Evolutionary conservation across 2,797 vertebrate species (phyloP).

Genomic region (Thalassophryne amazonica): DNA sequence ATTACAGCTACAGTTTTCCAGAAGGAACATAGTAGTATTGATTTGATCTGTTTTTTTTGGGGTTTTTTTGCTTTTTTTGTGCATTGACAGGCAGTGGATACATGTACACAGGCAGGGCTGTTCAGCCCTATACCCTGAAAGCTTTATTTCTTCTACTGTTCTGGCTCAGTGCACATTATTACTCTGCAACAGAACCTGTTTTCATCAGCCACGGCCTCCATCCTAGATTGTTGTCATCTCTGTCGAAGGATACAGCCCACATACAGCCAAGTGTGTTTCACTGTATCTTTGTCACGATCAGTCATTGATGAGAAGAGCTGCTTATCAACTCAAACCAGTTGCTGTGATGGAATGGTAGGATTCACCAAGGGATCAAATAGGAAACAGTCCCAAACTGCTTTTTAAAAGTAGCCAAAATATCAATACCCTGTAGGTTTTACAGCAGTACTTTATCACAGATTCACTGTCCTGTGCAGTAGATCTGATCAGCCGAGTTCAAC

Average conservation of each 20-base stretch:
- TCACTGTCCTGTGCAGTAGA: constrained; percentile 6
- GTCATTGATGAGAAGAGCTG: constrained; percentile 32
- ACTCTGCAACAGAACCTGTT: constrained; percentile 45
- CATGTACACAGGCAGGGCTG: constrained; percentile 17
- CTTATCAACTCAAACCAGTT: constrained; percentile 17
- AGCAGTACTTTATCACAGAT: not conserved
- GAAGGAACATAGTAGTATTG: too few species aligned
- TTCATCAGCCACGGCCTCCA: constrained; percentile 53
- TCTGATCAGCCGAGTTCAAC: constrained; percentile 43
- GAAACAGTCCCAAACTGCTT: not conserved
- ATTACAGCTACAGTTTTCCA: too few species aligned
- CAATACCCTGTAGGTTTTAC: not conserved
- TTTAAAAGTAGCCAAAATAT: not conserved
- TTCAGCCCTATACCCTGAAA: constrained; percentile 23
- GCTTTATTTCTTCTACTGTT: constrained; percentile 31
- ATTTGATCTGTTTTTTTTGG: too few species aligned
- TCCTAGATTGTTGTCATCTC: constrained; percentile 50
- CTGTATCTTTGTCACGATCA: constrained; percentile 44
- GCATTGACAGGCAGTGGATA: too few species aligned
- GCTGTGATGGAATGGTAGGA: not conserved
- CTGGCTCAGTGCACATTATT: constrained; percentile 59
- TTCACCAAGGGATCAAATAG: not conserved
- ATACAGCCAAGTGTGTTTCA: constrained; percentile 36
- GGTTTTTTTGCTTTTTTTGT: too few species aligned
- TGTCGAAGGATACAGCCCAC: constrained; percentile 35